phyloP scores from a whole-genome alignment of 2,888 invertebrate genomes.

The Orthosia gracilis region DNA sequence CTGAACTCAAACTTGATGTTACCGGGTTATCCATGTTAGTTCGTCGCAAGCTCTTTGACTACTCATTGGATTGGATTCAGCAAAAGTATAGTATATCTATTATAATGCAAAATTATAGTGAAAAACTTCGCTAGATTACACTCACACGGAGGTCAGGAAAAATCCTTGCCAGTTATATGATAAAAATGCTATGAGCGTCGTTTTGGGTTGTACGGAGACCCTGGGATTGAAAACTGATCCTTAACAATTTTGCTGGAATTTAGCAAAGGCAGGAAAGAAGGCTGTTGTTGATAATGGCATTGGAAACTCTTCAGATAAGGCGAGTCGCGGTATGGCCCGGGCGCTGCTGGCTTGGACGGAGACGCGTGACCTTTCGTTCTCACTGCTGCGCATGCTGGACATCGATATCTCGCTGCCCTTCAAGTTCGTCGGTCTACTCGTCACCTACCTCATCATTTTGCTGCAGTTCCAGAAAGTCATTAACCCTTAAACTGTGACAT shows the following conservation, averaged over 20 bases:
- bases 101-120: too few species aligned
- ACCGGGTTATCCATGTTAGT: constrained; percentile 14
- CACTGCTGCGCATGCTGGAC: constrained; percentile 82
- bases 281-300: neutral
- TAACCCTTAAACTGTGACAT: constrained; percentile 62
- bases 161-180: too few species aligned
- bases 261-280: too few species aligned
- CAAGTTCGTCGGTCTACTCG: constrained; percentile 80
- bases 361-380: constrained; percentile 81
- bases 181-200: neutral
- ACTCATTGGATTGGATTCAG: neutral
- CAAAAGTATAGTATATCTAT: neutral
- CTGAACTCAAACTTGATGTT: constrained; percentile 42
- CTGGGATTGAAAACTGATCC: neutral
- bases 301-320: constrained; percentile 77
- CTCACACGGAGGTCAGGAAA: neutral
- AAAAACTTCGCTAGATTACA: neutral
- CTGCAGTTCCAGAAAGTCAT: constrained; percentile 84
- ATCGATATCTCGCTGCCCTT: constrained; percentile 84
- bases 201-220: neutral
- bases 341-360: constrained; percentile 82
- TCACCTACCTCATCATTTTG: constrained; percentile 84
- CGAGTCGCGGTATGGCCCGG: constrained; percentile 78
- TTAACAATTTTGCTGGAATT: neutral
- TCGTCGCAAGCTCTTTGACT: constrained; percentile 26